Evolutionary conservation across 2,888 invertebrate genomes (phyloP).

Genomic region (Diloba caeruleocephala): DNA sequence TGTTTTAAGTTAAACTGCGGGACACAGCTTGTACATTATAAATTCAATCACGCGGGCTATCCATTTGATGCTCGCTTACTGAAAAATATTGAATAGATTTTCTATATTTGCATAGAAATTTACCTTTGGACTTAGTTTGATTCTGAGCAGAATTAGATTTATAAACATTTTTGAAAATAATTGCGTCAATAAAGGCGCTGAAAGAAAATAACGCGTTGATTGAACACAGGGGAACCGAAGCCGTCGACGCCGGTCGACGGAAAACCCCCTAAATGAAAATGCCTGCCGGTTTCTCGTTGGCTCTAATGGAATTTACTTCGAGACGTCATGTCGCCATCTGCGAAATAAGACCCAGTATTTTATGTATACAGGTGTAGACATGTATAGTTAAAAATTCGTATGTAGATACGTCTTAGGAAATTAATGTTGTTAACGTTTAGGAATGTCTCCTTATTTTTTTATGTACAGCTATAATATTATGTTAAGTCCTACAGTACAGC

Average conservation of each 20-base stretch:
- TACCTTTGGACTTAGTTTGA: slow-evolving; percentile 21
- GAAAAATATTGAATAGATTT: slow-evolving; percentile 36
- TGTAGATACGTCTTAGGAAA: slow-evolving; percentile 31
- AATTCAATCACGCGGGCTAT: slow-evolving; percentile 52
- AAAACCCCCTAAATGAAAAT: slow-evolving; percentile 72
- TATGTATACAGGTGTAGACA: no score
- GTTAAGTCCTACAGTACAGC: no score
- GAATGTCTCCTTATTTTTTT: slow-evolving; percentile 10
- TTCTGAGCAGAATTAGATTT: slow-evolving; percentile 31
- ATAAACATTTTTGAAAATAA: slow-evolving; percentile 46
- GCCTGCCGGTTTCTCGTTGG: slow-evolving; percentile 63
- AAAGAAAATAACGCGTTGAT: slow-evolving; percentile 53
- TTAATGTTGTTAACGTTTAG: slow-evolving; percentile 31
- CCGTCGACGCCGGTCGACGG: slow-evolving; percentile 59
- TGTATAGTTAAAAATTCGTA: no score
- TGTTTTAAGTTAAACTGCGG: no score
- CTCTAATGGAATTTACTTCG: slow-evolving; percentile 74
- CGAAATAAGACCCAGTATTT: slow-evolving; percentile 51
- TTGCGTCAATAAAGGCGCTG: slow-evolving; percentile 46
- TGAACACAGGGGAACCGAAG: slow-evolving; percentile 40
- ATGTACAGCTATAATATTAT: slow-evolving; percentile 2
- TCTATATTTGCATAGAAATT: slow-evolving; percentile 38
- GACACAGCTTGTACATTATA: no score
- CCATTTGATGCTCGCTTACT: slow-evolving; percentile 27
- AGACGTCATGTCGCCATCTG: slow-evolving; percentile 57